phyloP scores from a whole-genome alignment of 2,888 invertebrate species.

The Drosophila multiciliata region DNA sequence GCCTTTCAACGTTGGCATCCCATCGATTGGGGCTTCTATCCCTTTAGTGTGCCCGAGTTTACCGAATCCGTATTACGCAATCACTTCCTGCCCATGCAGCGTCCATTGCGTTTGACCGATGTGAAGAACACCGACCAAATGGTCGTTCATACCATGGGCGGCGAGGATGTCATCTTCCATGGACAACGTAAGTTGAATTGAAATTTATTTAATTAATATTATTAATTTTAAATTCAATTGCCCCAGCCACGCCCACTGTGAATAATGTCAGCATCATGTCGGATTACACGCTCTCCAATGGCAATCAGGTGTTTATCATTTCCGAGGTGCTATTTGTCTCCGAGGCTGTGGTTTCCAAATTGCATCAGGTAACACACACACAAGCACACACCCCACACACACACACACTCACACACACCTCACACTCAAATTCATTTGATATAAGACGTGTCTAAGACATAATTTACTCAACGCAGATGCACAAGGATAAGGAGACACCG shows the following conservation, averaged over 20 bases:
- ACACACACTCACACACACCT: not conserved
- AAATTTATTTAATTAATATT: not conserved
- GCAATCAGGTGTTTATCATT: slow-evolving; percentile 88
- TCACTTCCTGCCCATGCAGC: slow-evolving; percentile 87
- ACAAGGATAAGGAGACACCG: slow-evolving; percentile 88
- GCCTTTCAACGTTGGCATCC: slow-evolving; percentile 89
- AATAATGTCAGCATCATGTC: slow-evolving; percentile 87
- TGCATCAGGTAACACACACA: slow-evolving; percentile 86
- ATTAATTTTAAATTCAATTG: slow-evolving; percentile 27
- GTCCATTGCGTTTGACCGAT: slow-evolving; percentile 86
- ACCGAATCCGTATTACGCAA: slow-evolving; percentile 88
- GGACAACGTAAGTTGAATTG: slow-evolving; percentile 86
- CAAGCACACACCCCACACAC: not conserved
- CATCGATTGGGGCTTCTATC: slow-evolving; percentile 90
- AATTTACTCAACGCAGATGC: slow-evolving; percentile 81
- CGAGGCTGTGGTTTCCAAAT: slow-evolving; percentile 87
- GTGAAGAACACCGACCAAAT: slow-evolving; percentile 86
- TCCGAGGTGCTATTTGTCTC: slow-evolving; percentile 88
- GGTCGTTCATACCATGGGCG: slow-evolving; percentile 87
- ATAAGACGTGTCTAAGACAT: slow-evolving; percentile 29
- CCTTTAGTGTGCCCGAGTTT: slow-evolving; percentile 88
- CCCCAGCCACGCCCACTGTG: slow-evolving; percentile 86
- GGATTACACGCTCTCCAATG: slow-evolving; percentile 87
- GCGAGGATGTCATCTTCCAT: slow-evolving; percentile 86
- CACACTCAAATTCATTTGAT: slow-evolving; percentile 21